Evolutionary conservation across 1,140 invertebrate genomes (phyloP).

Genomic region (Goniozus legneri): DNA sequence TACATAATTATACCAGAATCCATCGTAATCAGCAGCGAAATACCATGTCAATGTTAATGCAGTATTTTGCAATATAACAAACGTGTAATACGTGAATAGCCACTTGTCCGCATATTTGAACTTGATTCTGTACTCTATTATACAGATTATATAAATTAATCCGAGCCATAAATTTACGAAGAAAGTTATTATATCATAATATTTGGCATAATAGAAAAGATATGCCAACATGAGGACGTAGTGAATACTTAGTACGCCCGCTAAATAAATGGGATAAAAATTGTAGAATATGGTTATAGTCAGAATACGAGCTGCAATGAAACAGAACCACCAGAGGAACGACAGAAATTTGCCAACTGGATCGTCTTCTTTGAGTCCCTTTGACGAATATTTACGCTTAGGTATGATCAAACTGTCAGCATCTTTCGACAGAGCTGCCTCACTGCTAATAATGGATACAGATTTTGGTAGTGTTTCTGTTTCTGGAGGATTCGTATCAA

Average conservation of each 20-base stretch:
- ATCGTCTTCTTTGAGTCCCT: slow-evolving; percentile 68
- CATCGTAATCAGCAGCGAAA: slow-evolving; percentile 52
- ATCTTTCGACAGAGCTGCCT: slow-evolving; percentile 9
- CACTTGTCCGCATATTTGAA: slow-evolving; percentile 67
- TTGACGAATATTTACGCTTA: slow-evolving; percentile 35
- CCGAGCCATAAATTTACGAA: slow-evolving; percentile 65
- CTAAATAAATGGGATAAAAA: slow-evolving; percentile 61
- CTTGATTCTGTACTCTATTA: slow-evolving; percentile 72
- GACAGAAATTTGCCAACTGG: slow-evolving; percentile 62
- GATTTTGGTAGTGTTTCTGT: slow-evolving; percentile 8
- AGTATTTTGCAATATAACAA: slow-evolving; percentile 64
- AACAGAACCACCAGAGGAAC: slow-evolving; percentile 70
- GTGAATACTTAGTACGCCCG: slow-evolving; percentile 57
- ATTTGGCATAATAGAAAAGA: slow-evolving; percentile 58
- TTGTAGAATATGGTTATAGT: slow-evolving; percentile 67
- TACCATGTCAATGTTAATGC: slow-evolving; percentile 65
- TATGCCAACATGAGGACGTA: slow-evolving; percentile 60
- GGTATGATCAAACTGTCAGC: slow-evolving; percentile 30
- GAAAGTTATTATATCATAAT: slow-evolving; percentile 55
- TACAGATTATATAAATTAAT: slow-evolving; percentile 68
- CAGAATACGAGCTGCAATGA: slow-evolving; percentile 64
- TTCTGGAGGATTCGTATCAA: slow-evolving; percentile 18
- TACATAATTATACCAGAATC: slow-evolving; percentile 49
- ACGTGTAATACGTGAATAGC: slow-evolving; percentile 62
- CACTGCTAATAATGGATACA: slow-evolving; percentile 5